Percentiles rank a stretch among this genome's conserved stretches.
These are phyloP conservation scores for Synergus gifuensis DNA, from an alignment of 2,888 invertebrate genomes.

Conservation along the genomic window DNA sequence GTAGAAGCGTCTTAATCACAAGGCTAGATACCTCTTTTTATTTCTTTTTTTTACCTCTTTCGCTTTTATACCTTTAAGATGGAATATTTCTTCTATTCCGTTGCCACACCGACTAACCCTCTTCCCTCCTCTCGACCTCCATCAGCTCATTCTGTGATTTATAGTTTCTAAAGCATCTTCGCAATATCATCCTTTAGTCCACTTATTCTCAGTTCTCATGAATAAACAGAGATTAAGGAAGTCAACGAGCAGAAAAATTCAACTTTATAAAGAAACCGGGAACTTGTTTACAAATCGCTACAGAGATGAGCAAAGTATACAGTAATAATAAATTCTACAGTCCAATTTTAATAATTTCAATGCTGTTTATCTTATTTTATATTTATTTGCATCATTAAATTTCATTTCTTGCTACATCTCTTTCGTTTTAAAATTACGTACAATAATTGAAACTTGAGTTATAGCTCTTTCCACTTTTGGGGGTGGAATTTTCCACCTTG, in stretches of 20 bases:
- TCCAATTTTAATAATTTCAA: background rate
- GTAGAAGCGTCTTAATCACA: constrained; percentile 66
- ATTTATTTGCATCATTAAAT: background rate
- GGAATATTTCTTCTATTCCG: constrained; percentile 47
- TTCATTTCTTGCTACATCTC: background rate
- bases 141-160: constrained; percentile 61
- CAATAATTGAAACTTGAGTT: background rate
- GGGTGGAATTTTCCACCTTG: background rate
- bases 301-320: background rate
- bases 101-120: constrained; percentile 40
- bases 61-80: constrained; percentile 30
- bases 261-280: background rate
- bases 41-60: constrained; percentile 15
- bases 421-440: background rate
- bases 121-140: constrained; percentile 42
- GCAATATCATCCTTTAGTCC: constrained; percentile 56
- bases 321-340: background rate
- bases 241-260: background rate
- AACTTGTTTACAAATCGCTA: background rate
- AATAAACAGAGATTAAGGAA: constrained; percentile 46
- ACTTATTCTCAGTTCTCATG: constrained; percentile 28
- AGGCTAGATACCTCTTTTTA: constrained; percentile 45
- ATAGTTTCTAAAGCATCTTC: constrained; percentile 61
- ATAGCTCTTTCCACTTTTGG: background rate
- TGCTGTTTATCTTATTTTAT: too few relatives aligned